Evolutionary conservation across 2,797 vertebrate genomes (phyloP).

Genomic region (Sebastes minor): DNA sequence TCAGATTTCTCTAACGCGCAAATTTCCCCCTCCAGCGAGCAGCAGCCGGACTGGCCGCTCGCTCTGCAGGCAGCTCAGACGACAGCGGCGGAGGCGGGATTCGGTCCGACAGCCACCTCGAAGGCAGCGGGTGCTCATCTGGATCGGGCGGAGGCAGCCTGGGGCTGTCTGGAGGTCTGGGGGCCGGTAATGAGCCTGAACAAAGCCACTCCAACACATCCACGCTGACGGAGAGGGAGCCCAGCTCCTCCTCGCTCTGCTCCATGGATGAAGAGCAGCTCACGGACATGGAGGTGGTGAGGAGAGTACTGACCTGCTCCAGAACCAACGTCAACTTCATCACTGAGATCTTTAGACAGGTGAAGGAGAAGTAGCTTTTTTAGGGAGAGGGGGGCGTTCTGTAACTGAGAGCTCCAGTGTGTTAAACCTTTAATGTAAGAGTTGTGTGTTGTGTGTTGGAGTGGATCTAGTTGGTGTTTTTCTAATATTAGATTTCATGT

Average conservation of each 20-base stretch:
- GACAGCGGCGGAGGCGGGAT: conserved; percentile 78
- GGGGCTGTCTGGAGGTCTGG: conserved; percentile 84
- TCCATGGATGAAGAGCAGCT: conserved; percentile 98
- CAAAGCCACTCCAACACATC: conserved; percentile 99
- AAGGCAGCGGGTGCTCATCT: conserved; percentile 45
- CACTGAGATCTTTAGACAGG: conserved; percentile 98
- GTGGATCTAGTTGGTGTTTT: neutral
- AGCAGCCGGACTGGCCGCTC: conserved; percentile 92
- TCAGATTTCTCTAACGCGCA: neutral
- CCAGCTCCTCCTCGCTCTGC: conserved; percentile 97
- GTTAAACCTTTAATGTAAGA: neutral
- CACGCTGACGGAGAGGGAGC: conserved; percentile 96
- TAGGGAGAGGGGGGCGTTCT: neutral
- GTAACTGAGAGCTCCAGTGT: neutral
- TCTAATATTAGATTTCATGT: neutral
- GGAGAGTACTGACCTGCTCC: conserved; percentile 93
- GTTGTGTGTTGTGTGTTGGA: neutral
- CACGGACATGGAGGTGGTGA: conserved; percentile 87
- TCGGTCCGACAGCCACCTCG: conserved; percentile 69
- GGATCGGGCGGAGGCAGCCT: conserved; percentile 65
- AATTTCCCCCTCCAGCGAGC: conserved; percentile 85
- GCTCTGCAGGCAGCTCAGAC: conserved; percentile 77
- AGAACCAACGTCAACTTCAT: conserved; percentile 97
- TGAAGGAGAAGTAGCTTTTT: conserved; percentile 57
- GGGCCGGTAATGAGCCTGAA: conserved; percentile 85